Base-by-base conservation (phyloP, 2,113 vertebrate genomes). In the Corythoichthys haematopterus region DNA sequence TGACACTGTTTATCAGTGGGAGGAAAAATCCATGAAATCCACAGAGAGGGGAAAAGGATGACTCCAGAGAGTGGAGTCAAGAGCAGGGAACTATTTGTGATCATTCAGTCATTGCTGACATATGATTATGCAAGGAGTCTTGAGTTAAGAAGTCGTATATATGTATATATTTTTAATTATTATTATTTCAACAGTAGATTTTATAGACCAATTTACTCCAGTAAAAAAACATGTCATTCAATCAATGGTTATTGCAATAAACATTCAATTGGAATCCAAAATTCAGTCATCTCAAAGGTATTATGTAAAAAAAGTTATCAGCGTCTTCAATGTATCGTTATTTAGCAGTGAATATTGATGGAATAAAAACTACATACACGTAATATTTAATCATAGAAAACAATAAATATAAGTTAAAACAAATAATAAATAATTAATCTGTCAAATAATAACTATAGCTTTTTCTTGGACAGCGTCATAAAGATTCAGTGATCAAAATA, bases 1-100 rank as follows among this genome's bases (percentile, higher is more conserved):
- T 72, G 68, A 57, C 60, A 64, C n/a, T 38, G n/a, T 33, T 79
- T 75, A 84, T 80, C 70, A 67, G 70, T 64, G 10, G 35, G 57
- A 58, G 68, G 45, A 45, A 62, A 65, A 56, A 57, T 69, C 46
- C 43, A 48, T 43, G 6, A 15, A 43, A 68, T 72, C 64, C 71
- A 69, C 47, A 4, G 16, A 62, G 57, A 71, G 11, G 66, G 65
- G 72, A 75, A 74, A 75, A 80, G 71, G 52, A 55, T 4, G 50
- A 55, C 52, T 12, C 20, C n/a, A 33, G 5, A 55, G 52, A 28
- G 20, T 33, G 20, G 52, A 28, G 6, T 20, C 51, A 53, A 53
- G 3, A 52, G 51, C 6, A 7, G 50, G 50, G 8, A 53, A 20
- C 52, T 28, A 55, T 55, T 55, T 9, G 3, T 55, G 10, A 55